Base-by-base conservation (phyloP, 2,888 invertebrate genomes). In the Hemithea aestivaria region DNA sequence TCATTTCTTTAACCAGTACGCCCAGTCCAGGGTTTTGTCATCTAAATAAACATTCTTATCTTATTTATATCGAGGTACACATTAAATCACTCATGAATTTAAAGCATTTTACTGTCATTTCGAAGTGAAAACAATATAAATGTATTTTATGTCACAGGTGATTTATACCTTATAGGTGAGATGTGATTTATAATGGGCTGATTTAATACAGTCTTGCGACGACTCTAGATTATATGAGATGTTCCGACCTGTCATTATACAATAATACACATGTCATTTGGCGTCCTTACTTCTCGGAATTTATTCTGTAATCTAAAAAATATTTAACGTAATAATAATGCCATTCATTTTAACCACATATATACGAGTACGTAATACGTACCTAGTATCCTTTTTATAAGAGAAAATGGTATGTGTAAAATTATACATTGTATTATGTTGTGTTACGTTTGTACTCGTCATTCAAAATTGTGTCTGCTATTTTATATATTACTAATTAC, bases 101-200 rank as follows among this genome's bases (percentile, higher is more conserved):
- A 74, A 78, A 81, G 62, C 65, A 73, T 82, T 84, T 84, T 82
- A 83, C 77, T 75, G 79, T 80, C 74, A 78, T 77, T 76, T 77
- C 70, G 58, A 68, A 79, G 79, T 78, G 82, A 82, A 85, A 87
- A 85, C 84, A 83, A 84, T 83, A 83, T 80, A 81, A 82, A 82
- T 79, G 78, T 83, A 70, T 80, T 85, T 83, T 83, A 77, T 77
- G 82, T 75, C 77, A 67, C 64, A 49, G 48, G 65, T 84, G 85
- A 84, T 84, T 84, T 87, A 87, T 83, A 73, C 71, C 82, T 84
- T 83, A 81, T 81, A 78, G 79, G 83, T 72, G 72, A 75, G 71
- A 64, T 77, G 77, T 83, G 82, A 87, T 85, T 82, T 85, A 87
- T 74, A 64, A 62, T 63, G 54, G 62, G 55, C 68, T 65, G 73